Conservation (phyloP, 2,888 invertebrate genomes). For the Melipona bicolor region DNA sequence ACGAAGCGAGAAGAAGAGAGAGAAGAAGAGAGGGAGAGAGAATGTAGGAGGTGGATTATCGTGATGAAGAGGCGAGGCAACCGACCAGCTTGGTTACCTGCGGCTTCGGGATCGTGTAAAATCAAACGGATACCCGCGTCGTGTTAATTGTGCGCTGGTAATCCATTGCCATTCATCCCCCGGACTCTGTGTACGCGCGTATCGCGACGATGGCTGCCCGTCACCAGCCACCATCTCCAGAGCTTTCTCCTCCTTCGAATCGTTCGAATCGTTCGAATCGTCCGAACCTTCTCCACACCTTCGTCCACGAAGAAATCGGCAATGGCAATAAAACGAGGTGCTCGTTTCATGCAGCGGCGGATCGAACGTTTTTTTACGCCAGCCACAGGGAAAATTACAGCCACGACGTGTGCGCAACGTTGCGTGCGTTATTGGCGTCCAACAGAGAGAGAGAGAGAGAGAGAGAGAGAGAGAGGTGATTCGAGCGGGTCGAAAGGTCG, state of each 20-base stretch:
- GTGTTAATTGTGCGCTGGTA: constrained; percentile 78
- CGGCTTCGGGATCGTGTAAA: constrained; percentile 72
- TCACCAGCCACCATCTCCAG: background rate
- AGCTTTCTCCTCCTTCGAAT: background rate
- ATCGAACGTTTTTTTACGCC: constrained; percentile 6
- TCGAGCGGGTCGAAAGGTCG: constrained; percentile 21
- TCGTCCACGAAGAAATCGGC: too few species aligned
- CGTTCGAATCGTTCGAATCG: too few species aligned
- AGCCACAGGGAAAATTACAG: constrained; percentile 14
- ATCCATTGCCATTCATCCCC: constrained; percentile 70
- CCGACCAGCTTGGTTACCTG: constrained; percentile 71
- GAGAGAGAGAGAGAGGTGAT: background rate
- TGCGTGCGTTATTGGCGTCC: background rate
- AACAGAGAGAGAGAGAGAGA: too few species aligned
- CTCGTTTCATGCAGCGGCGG: background rate
- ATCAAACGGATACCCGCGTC: constrained; percentile 75
- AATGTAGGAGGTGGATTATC: constrained; percentile 77
- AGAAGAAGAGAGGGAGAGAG: constrained; percentile 5
- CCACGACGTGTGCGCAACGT: background rate
- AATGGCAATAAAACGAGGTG: too few species aligned
- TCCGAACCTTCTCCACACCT: too few species aligned
- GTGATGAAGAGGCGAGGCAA: constrained; percentile 67
- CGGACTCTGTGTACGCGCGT: constrained; percentile 31
- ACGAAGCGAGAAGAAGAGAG: background rate
- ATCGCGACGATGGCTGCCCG: background rate